Base-by-base conservation (phyloP, 1,140 invertebrate genomes). In the Saccostrea glomerata region DNA sequence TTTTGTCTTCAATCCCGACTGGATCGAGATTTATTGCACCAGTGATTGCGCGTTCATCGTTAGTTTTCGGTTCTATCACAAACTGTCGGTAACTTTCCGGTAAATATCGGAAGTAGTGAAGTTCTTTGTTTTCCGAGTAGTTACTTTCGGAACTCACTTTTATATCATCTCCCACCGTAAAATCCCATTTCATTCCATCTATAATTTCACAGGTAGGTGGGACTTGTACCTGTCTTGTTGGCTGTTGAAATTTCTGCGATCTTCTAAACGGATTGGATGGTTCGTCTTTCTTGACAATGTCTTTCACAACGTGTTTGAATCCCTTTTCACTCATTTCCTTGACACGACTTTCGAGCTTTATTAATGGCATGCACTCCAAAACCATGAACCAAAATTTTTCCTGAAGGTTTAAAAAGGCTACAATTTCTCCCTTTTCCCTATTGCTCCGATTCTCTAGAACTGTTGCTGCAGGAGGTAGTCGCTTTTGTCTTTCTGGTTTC, bases 331-430 rank as follows among this genome's bases (percentile, higher is more conserved):
- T 90, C 88, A 90, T 90, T 73, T 90, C 89, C 36, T 87, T 84
- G 47, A 86, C 86, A 30, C 84, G 77, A n/a, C 40, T 84, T 30
- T 90, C 86, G 6, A 84, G 30, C 82, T 88, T 90, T 54, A 25
- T 88, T 86, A 88, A 13, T 3, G 93, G 89, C 60, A 92, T 92
- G 54, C 89, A 89, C 85, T 93, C 93, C 2, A 95, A 87, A 66
- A 94, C 87, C 40, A 93, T 86, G 82, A 89, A 90, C 94, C 94
- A 95, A 6, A 91, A 89, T 88, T 94, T 94, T 82, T 93, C 91
- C 83, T 92, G 89, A 20, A 94, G 77, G 30, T 93, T 92, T 36
- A 94, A 66, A 89, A 94, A 94, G 17, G 93, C 87, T 47, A 92
- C 83, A 3, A 94, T 86, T 85, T 94, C 93, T 12, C 93, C 94